Percentiles rank a stretch among this genome's conserved stretches.
phyloP scores from a whole-genome alignment of 2,113 vertebrate species.

The Gymnogyps californianus region DNA sequence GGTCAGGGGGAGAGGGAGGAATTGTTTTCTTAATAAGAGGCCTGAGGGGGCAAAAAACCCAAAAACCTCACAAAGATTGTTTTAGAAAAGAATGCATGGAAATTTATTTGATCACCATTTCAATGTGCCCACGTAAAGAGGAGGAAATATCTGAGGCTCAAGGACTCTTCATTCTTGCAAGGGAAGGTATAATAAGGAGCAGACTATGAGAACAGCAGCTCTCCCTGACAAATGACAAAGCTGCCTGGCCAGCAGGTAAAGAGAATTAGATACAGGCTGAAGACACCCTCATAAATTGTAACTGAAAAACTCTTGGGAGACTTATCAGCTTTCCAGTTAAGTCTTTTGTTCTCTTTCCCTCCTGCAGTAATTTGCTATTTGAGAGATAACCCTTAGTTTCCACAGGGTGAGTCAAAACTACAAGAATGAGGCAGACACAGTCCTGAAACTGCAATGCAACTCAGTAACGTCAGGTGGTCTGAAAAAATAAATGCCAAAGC shows the following conservation, averaged over 20 bases:
- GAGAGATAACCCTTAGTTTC: not conserved
- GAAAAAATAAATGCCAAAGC: not conserved
- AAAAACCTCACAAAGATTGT: not conserved
- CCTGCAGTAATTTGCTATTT: not conserved
- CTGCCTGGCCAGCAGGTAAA: accelerated
- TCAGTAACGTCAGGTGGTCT: not conserved
- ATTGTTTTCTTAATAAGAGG: not conserved
- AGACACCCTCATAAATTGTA: not conserved
- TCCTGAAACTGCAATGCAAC: not conserved
- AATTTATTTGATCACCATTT: not conserved
- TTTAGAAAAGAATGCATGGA: not conserved
- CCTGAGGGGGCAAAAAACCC: accelerated
- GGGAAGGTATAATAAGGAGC: not conserved
- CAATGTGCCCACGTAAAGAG: accelerated
- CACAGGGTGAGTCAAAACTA: not conserved
- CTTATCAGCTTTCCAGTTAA: not conserved
- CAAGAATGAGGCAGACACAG: not conserved
- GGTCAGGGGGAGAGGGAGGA: accelerated
- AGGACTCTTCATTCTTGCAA: not conserved
- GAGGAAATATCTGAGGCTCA: accelerated
- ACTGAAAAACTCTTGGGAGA: not conserved
- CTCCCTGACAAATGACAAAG: not conserved
- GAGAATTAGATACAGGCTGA: not conserved
- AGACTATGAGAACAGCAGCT: not conserved
- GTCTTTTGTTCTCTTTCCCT: not conserved